These are phyloP conservation scores for Champsocephalus gunnari DNA, from an alignment of 2,797 vertebrate genomes.

Conservation along the genomic window DNA sequence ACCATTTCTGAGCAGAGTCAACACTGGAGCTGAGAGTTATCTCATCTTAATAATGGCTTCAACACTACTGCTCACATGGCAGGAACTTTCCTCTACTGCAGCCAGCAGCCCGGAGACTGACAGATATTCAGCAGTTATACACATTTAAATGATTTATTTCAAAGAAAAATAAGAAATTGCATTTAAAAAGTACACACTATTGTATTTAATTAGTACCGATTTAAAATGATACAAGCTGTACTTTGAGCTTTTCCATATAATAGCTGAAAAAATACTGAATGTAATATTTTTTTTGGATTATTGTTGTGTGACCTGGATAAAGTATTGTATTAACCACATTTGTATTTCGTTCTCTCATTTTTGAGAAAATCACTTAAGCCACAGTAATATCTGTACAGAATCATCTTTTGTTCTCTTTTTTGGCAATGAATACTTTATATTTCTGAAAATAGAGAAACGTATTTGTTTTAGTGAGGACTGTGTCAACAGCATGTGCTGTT, in stretches of 20 bases:
- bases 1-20: conserved; percentile 74
- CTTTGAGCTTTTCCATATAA: neutral
- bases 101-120: conserved; percentile 33
- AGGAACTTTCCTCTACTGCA: conserved; percentile 50
- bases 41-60: conserved; percentile 64
- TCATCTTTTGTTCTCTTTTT: neutral
- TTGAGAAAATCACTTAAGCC: conserved; percentile 4
- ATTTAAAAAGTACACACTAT: neutral
- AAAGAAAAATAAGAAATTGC: neutral
- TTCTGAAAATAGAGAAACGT: conserved; percentile 4
- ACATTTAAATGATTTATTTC: conserved; percentile 25
- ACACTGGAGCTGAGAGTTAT: conserved; percentile 69
- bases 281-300: conserved; percentile 10
- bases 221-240: neutral
- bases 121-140: neutral
- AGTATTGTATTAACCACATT: conserved; percentile 13
- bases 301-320: conserved; percentile 30
- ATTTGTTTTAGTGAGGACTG: conserved; percentile 3
- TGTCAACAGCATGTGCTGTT: conserved; percentile 20
- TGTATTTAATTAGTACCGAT: neutral
- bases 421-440: neutral
- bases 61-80: conserved; percentile 66
- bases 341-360: neutral
- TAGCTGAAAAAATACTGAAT: neutral
- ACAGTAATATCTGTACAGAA: neutral